These are phyloP conservation scores for Astreopora myriophthalma DNA, from an alignment of 64 coral and sea anemone species.

Conservation along the genomic window DNA sequence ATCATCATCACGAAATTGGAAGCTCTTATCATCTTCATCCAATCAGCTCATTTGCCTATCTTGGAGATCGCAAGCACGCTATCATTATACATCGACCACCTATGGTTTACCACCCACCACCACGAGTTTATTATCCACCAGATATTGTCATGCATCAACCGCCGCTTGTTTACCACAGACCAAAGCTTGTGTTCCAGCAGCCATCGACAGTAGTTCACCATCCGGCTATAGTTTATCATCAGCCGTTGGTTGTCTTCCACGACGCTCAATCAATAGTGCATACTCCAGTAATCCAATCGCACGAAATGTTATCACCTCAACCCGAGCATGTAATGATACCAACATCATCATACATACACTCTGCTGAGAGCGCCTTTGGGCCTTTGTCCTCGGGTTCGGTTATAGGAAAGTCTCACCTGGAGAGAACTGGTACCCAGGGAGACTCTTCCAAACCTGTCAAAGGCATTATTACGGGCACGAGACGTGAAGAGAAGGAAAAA, in stretches of 20 bases:
- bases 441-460: neutral
- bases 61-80: constrained; percentile 63
- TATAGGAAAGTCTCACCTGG: constrained; percentile 31
- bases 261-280: constrained; percentile 65
- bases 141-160: constrained; percentile 88
- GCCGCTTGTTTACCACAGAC: constrained; percentile 77
- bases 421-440: neutral
- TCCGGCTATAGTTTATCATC: constrained; percentile 75
- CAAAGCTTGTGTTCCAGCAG: constrained; percentile 77
- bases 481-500: neutral
- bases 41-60: constrained; percentile 26
- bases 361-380: constrained; percentile 31
- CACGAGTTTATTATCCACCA: constrained; percentile 68
- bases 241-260: constrained; percentile 87
- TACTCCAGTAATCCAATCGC: constrained; percentile 65
- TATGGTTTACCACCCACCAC: constrained; percentile 74
- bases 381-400: constrained; percentile 1
- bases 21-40: constrained; percentile 41
- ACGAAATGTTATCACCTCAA: constrained; percentile 35
- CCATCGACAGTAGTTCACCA: constrained; percentile 80
- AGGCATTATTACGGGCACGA: neutral
- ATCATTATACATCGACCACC: constrained; percentile 83
- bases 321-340: constrained; percentile 41
- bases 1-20: constrained; percentile 30
- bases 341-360: constrained; percentile 45